Evolutionary conservation across 2,888 invertebrate genomes (phyloP).

Genomic region (Hololepta plana): DNA sequence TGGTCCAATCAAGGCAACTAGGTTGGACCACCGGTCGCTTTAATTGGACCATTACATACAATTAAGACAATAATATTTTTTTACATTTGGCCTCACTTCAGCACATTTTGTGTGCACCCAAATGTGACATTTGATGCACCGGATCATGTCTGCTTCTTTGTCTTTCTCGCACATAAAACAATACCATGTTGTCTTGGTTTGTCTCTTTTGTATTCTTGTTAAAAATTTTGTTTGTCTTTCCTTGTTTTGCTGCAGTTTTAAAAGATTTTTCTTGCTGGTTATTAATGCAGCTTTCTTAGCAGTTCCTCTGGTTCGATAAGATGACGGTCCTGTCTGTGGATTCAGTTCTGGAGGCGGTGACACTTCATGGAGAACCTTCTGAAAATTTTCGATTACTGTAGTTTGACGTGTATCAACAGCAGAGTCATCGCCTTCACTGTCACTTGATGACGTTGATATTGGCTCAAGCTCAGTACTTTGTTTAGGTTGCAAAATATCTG

Average conservation of each 20-base stretch:
- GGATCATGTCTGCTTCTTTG: too few relatives aligned
- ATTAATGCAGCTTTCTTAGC: conserved; percentile 4
- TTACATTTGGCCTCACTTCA: neutral
- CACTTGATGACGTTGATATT: too few relatives aligned
- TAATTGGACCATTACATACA: too few relatives aligned
- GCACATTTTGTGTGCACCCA: conserved; percentile 2
- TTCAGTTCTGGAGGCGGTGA: conserved; percentile 4
- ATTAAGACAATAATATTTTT: too few relatives aligned
- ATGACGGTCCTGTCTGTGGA: conserved; percentile 4
- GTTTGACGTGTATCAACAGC: neutral
- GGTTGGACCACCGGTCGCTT: too few relatives aligned
- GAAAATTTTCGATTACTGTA: neutral
- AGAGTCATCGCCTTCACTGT: neutral
- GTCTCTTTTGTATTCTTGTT: too few relatives aligned
- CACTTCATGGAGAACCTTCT: conserved; percentile 1
- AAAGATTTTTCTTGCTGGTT: conserved; percentile 3
- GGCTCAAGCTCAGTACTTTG: too few relatives aligned
- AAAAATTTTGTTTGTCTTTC: conserved; percentile 2
- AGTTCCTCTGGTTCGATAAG: conserved; percentile 1
- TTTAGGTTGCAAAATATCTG: too few relatives aligned
- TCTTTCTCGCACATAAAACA: too few relatives aligned
- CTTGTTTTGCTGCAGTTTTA: conserved; percentile 4
- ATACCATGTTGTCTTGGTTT: too few relatives aligned
- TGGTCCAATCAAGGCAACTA: too few relatives aligned
- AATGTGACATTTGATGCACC: conserved; percentile 4